Base-by-base conservation (phyloP, 2,888 invertebrate species). In the Polydrusus tereticollis region DNA sequence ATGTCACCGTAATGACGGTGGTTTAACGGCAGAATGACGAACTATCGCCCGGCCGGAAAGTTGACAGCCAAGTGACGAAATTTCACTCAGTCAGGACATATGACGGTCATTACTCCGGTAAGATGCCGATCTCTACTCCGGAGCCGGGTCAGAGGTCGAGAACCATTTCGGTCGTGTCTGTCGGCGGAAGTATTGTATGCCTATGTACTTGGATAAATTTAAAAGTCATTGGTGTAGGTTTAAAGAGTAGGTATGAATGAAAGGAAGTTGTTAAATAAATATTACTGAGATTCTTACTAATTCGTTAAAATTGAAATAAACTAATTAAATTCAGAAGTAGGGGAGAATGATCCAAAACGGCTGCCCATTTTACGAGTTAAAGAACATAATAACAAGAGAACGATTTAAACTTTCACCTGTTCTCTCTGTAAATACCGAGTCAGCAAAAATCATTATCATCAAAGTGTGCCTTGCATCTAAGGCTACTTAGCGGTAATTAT, bases 1-100 rank as follows among this genome's bases (percentile, higher is more conserved):
- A 20, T 12, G 36, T 41, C 33, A 20, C 20, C 75, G 70, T 78
- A 79, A 78, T 79, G 75, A 76, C 69, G 45, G 77, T 76, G 73
- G 74, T 75, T 78, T 77, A 78, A 74, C 62, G 52, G 33, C 52
- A 75, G 70, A 75, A 78, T 78, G 79, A 78, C 75, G 73, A 65
- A 78, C 65, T 75, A 69, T 75, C 71, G 75, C 71, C 78, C 77
- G 67, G 74, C 73, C 76, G 75, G 76, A 57, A 74, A 72, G 66
- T 73, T 73, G 77, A 74, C 76, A 75, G 70, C 50, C 69, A 60
- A 76, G 77, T 77, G 77, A 76, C 75, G 76, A 76, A 76, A 75
- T 76, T 76, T 76, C 76, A 76, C 76, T 76, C 66, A 23, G 58
- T 52, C 33, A 65, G 62, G 72, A 77, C 77, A 67, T 75, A 78